phyloP scores from a whole-genome alignment of 2,113 vertebrate species.

The Kryptolebias marmoratus region DNA sequence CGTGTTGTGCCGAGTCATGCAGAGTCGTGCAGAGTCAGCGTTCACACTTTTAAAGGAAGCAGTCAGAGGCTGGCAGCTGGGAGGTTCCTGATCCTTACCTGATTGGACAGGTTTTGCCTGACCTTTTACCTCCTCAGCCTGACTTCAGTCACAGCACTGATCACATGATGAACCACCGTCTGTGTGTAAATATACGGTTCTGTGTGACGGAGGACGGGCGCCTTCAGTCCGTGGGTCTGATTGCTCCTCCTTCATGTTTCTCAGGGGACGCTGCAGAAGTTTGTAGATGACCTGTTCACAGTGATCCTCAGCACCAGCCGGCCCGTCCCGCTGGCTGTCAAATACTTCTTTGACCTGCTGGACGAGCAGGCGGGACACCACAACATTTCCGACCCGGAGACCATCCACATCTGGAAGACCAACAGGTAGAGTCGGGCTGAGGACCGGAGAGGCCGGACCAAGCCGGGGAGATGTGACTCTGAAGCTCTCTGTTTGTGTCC shows the following conservation, averaged over 20 bases:
- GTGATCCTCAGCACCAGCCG: conserved; percentile 95
- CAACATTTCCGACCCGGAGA: conserved; percentile 91
- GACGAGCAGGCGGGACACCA: conserved; percentile 93
- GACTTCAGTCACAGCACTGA: too few relatives aligned
- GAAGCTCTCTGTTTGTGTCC: not conserved
- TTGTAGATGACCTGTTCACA: conserved; percentile 96
- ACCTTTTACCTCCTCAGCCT: too few relatives aligned
- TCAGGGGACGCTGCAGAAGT: conserved; percentile 97
- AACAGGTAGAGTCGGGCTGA: conserved; percentile 85
- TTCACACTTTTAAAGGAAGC: too few relatives aligned
- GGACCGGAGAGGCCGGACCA: not conserved
- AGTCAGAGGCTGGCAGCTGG: too few relatives aligned
- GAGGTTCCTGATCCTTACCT: too few relatives aligned
- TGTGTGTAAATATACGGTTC: not conserved
- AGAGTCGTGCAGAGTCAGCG: too few relatives aligned
- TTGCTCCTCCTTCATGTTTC: not conserved
- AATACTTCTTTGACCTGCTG: conserved; percentile 97
- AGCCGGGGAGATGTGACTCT: not conserved
- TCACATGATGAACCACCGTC: too few relatives aligned
- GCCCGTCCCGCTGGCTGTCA: conserved; percentile 92
- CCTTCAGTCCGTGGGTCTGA: not conserved
- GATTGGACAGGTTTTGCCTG: too few relatives aligned
- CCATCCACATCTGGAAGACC: conserved; percentile 99
- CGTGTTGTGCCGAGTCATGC: too few relatives aligned
- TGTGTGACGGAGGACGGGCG: not conserved